Evolutionary conservation across 2,113 vertebrate genomes (phyloP), one percentile per base, ranked within the genome.

Genomic region (Lutjanus erythropterus): DNA sequence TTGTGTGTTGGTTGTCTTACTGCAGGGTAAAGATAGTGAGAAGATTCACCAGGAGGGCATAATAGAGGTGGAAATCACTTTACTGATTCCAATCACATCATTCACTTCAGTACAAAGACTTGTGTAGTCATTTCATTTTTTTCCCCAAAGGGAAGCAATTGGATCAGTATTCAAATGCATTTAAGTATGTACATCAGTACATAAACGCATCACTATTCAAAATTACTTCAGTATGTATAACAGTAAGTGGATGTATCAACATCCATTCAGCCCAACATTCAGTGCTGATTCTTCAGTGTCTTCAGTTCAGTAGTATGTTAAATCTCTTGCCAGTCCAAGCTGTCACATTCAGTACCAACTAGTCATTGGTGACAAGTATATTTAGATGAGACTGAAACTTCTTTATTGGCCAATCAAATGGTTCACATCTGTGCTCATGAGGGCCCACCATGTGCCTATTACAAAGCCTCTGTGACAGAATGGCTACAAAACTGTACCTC

Each of bases 401-500:
- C 11, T 31, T 50, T 23, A 25, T 47, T n/a, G 4, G n/a, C 39
- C 18, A 14, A 59, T 68, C 21, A 39, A 35, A 53, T 62, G 10
- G 27, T 37, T 70, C 41, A 76, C 44, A 53, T 62, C 56, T 60
- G 49, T 23, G 1, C 21, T 65, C 25, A 58, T 41, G n/a, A 58
- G 41, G 18, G 6, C 11, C 4, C 11, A 27, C 39, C 31, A 19
- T 33, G 33, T 14, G 11, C 5, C 23, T n/a, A 11, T 49, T 49
- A n/a, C 39, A 8, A 25, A 27, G 10, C 23, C 69, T 46, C 21
- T 37, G 10, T 44, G 35, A 35, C n/a, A 46, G 61, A 78, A 18
- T 39, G 27, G n/a, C 37, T n/a, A 39, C n/a, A 47, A 72, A 77
- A 69, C 58, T 53, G 42, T 23, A 42, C 29, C 56, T 5, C 19